Evolutionary conservation across 2,797 vertebrate genomes (phyloP).

Genomic region (Bryconaethiops microstoma): DNA sequence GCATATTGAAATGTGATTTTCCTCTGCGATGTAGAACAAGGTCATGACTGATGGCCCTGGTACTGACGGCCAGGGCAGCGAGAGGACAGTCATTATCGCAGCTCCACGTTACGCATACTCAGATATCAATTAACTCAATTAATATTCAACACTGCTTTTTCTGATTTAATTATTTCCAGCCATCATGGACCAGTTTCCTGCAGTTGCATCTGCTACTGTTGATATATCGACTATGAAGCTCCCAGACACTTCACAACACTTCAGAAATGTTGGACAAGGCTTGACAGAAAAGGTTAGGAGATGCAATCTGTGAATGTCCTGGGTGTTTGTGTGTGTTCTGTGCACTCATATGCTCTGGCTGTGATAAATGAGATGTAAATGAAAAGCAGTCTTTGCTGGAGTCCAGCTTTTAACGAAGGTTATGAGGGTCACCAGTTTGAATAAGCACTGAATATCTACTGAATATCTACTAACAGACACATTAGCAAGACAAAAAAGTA

Average conservation of each 20-base stretch:
- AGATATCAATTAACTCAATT: conserved; percentile 41
- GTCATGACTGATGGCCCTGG: conserved; percentile 38
- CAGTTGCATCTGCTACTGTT: conserved; percentile 22
- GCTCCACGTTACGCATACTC: conserved; percentile 5
- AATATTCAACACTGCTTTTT: conserved; percentile 42
- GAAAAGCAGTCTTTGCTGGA: background rate
- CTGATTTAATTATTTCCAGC: conserved; percentile 43
- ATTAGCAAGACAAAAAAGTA: conserved; percentile 34
- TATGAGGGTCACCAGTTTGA: conserved; percentile 22
- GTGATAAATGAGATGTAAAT: conserved; percentile 1
- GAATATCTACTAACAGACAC: conserved; percentile 16
- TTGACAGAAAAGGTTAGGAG: conserved; percentile 48
- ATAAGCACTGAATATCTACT: conserved; percentile 23
- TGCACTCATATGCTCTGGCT: background rate
- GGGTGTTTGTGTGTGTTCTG: background rate
- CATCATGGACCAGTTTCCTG: conserved; percentile 15
- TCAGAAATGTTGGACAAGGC: conserved; percentile 12
- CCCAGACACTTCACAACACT: background rate
- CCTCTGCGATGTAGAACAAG: conserved; percentile 45
- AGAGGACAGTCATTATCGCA: conserved; percentile 18
- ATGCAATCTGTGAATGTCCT: background rate
- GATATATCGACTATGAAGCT: conserved; percentile 22
- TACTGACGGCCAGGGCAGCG: conserved; percentile 22
- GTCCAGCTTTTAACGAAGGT: conserved; percentile 13
- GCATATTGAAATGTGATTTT: conserved; percentile 42